Conservation (phyloP, 2,797 vertebrate species). For the Pseudochaenichthys georgianus region DNA sequence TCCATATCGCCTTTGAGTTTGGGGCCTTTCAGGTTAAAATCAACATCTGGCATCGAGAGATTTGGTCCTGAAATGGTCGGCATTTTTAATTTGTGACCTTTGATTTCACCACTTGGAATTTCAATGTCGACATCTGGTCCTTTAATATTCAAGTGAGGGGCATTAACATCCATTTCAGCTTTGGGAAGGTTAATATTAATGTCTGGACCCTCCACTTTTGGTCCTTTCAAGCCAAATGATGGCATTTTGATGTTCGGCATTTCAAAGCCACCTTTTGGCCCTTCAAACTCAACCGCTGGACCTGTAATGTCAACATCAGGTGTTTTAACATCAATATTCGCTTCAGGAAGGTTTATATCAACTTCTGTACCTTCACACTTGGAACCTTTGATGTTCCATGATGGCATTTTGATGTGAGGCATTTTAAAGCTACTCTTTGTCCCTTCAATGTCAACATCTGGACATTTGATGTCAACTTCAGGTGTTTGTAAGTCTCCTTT, state of each 20-base stretch:
- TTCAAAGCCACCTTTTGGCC: neutral
- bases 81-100: slow-evolving; percentile 16
- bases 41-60: slow-evolving; percentile 19
- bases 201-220: neutral
- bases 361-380: too few species aligned
- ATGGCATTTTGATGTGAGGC: too few species aligned
- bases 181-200: neutral
- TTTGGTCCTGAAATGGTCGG: neutral
- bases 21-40: neutral
- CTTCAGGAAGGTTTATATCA: too few species aligned
- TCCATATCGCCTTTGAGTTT: slow-evolving; percentile 13
- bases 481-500: neutral
- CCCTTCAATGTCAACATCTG: too few species aligned
- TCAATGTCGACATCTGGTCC: neutral
- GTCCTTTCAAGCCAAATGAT: neutral
- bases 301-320: neutral
- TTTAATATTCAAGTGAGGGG: neutral
- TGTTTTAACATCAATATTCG: too few species aligned
- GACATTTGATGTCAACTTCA: neutral
- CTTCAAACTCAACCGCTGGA: neutral
- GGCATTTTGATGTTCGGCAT: neutral
- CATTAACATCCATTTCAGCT: neutral
- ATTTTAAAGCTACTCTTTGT: too few species aligned
- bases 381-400: too few species aligned
- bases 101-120: neutral